Evolutionary conservation across 1,140 invertebrate species (phyloP), one percentile per base, ranked within the genome.

Genomic region (Eupeodes corollae): DNA sequence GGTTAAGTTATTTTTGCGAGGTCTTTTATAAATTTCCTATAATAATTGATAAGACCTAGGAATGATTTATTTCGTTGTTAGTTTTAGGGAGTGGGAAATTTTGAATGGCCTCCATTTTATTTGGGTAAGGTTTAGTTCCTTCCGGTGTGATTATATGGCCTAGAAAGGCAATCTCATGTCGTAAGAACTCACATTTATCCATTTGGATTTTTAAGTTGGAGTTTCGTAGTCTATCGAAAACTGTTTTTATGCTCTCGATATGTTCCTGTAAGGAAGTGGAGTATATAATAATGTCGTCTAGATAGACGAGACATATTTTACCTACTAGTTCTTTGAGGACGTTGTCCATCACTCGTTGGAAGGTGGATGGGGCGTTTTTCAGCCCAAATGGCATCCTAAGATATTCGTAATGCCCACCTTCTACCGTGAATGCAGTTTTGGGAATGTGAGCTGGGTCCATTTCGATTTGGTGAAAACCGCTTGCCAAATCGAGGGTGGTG

Each of bases 391-490:
- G 67, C 65, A 73, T 68, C 39, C 67, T 38, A 6, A 52, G 37
- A 44, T 68, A 74, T 46, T 67, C 60, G 38, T 61, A 69, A 52
- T 68, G 60, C 0, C 63, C 68, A 38, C 56, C 47, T 35, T 58
- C 42, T 19, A 53, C 56, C 6, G 51, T 52, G 55, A 77, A 76
- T 0, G 71, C 72, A 0, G 73, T 77, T 59, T 75, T 76, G 9
- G 61, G 32, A 44, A 45, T 57, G 52, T 70, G 61, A 8, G 52
- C 18, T 44, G 47, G 38, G 3, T 46, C 34, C 18, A 19, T 43
- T 33, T 40, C 45, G n/a, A 46, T 32, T 18, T 46, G 37, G 3
- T 40, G 45, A 16, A 46, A 46, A 9, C 45, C 45, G 9, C n/a
- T 46, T 10, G 45, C 45, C 14, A 46, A 26, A 12, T 48, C 42